Evolutionary conservation across 1,140 invertebrate genomes (phyloP), one percentile per base, ranked within the genome.

Genomic region (Venturia canescens): DNA sequence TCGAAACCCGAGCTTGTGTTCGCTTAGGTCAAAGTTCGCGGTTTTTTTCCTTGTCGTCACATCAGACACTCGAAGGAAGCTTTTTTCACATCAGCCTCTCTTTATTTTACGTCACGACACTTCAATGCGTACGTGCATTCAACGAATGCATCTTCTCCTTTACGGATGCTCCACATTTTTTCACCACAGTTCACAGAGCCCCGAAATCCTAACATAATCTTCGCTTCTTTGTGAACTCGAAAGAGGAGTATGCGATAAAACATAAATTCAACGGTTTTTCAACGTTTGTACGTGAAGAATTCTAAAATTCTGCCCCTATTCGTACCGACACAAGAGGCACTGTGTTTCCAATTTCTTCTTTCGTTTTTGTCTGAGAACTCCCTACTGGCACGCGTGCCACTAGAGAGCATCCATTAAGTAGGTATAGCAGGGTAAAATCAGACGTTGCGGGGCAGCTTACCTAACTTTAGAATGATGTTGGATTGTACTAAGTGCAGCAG

Each of bases 101-200:
- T 31, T n/a, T 69, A 4, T 31, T 29, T 31, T 27, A n/a, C 53
- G 18, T 57, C n/a, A 5, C 7, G 3, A 18, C 7, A 57, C 21
- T 57, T 69, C 66, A 29, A 31, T 31, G 31, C 29, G 72, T 7
- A 4, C 23, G 16, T 11, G 27, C 50, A 29, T 1, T 29, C 18
- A 21, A 76, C 72, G 16, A 34, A 76, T 76, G 50, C 72, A 29
- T 60, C 26, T 76, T 34, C 72, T 57, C 63, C 72, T 60, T 76
- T 38, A 29, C 72, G 72, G 34, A 76, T 76, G 50, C 18, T 53
- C 27, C 26, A 29, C 53, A 74, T 23, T 74, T 9, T 21, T 57
- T 53, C 23, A 63, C 13, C 21, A 27, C 3, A 63, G 23, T 26
- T 63, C 60, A 63, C 72, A 76, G 23, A 76, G 50, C 16, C 72